Conservation (phyloP, 2,797 vertebrate species). For the Sarcophilus harrisii region DNA sequence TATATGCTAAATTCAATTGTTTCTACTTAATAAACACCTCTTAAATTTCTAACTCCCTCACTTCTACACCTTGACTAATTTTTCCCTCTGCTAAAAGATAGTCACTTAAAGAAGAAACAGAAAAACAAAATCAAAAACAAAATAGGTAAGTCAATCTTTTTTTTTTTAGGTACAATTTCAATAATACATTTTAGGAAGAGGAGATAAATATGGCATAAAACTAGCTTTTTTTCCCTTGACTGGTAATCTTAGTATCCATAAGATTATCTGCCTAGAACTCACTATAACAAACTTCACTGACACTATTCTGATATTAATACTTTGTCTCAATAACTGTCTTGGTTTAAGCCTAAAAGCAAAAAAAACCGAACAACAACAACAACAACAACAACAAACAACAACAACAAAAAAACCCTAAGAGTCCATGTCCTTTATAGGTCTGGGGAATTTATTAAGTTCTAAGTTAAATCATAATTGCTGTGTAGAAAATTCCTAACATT, state of each 20-base stretch:
- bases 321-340: neutral
- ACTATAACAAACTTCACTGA: neutral
- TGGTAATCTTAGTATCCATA: neutral
- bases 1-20: neutral
- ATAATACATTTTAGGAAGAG: neutral
- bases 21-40: neutral
- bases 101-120: neutral
- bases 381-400: too few species aligned
- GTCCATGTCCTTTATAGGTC: neutral
- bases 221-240: neutral
- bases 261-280: neutral
- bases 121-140: neutral
- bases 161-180: neutral
- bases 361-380: too few species aligned
- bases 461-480: neutral
- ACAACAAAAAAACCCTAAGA: too few species aligned
- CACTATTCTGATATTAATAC: neutral
- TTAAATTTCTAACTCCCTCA: neutral
- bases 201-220: neutral
- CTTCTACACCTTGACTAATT: neutral
- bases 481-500: neutral
- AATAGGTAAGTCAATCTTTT: neutral
- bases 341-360: neutral
- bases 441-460: neutral
- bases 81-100: neutral